phyloP scores from a whole-genome alignment of 2,797 vertebrate genomes.

The Catamblyrhynchus diadema region DNA sequence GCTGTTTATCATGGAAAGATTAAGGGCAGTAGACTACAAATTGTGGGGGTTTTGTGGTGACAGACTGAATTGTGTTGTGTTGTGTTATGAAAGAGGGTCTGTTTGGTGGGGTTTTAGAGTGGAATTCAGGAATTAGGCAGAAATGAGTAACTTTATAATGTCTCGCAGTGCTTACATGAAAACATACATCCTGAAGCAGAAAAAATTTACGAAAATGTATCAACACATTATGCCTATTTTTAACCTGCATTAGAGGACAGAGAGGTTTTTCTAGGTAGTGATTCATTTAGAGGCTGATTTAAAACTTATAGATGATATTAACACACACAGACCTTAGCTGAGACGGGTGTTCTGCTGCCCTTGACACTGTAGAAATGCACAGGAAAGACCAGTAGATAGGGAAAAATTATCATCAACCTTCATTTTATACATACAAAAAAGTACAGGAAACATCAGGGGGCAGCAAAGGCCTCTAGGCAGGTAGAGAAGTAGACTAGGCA shows the following conservation, averaged over 20 bases:
- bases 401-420: background rate
- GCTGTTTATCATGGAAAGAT: background rate
- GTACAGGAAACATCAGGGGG: background rate
- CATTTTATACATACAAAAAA: background rate
- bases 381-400: accelerated
- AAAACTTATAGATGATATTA: background rate
- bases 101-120: background rate
- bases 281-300: background rate
- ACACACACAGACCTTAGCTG: background rate
- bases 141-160: background rate
- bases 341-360: background rate
- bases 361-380: background rate
- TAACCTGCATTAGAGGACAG: background rate
- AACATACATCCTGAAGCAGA: background rate
- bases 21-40: background rate
- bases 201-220: background rate
- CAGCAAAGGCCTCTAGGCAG: background rate
- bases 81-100: background rate
- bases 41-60: background rate
- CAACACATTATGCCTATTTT: background rate
- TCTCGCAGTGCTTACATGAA: background rate
- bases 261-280: background rate
- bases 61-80: background rate
- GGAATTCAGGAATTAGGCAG: background rate
- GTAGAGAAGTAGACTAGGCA: background rate